phyloP scores from a whole-genome alignment of 2,888 invertebrate genomes.

The Fabriciana adippe region DNA sequence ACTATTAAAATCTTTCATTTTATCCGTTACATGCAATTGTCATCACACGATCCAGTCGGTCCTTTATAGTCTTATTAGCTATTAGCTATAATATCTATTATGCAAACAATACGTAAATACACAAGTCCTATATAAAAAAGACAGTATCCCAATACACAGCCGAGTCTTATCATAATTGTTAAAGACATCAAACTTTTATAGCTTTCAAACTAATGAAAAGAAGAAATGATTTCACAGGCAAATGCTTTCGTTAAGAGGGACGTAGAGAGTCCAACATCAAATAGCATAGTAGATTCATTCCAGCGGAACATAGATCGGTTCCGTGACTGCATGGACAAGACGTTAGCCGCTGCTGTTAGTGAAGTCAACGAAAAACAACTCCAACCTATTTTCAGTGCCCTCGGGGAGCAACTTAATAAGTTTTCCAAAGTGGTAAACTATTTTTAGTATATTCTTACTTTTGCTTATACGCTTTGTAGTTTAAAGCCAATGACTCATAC shows the following conservation, averaged over 20 bases:
- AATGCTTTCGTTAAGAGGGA: constrained; percentile 54
- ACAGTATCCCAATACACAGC: too few relatives aligned
- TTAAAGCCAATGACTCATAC: neutral
- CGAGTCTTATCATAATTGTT: too few relatives aligned
- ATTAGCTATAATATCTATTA: too few relatives aligned
- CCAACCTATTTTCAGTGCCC: constrained; percentile 57
- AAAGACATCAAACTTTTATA: too few relatives aligned
- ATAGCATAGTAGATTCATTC: constrained; percentile 51
- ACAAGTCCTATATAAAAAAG: too few relatives aligned
- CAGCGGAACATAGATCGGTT: constrained; percentile 62
- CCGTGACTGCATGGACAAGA: constrained; percentile 61
- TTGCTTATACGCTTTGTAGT: neutral
- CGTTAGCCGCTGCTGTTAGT: constrained; percentile 54
- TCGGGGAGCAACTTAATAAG: constrained; percentile 63
- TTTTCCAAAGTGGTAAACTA: constrained; percentile 63
- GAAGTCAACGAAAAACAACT: constrained; percentile 64
- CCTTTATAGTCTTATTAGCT: too few relatives aligned
- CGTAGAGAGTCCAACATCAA: constrained; percentile 36
- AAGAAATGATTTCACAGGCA: constrained; percentile 42
- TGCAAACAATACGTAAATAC: too few relatives aligned
- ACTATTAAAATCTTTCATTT: too few relatives aligned
- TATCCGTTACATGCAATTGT: too few relatives aligned
- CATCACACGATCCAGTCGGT: too few relatives aligned
- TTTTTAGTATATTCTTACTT: constrained; percentile 7
- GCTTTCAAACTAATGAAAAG: too few relatives aligned